Evolutionary conservation across 2,797 vertebrate genomes (phyloP).

Genomic region (Liasis olivaceus): DNA sequence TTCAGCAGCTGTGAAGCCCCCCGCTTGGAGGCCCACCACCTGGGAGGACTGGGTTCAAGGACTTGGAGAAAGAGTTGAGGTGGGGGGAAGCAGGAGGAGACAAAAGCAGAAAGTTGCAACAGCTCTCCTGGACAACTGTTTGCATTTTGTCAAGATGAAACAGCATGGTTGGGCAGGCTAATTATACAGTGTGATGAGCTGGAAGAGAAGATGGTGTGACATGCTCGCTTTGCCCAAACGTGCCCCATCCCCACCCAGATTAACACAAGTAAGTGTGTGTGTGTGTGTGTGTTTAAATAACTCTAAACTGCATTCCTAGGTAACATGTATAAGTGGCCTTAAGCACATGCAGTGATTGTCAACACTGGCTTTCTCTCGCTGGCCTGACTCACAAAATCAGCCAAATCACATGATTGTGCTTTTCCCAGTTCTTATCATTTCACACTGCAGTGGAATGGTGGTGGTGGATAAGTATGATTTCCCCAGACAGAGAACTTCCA

Average conservation of each 20-base stretch:
- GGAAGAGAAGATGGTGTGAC: slow-evolving; percentile 42
- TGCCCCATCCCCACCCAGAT: slow-evolving; percentile 59
- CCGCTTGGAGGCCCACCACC: slow-evolving; percentile 65
- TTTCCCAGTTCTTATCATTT: not conserved
- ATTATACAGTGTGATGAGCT: slow-evolving; percentile 52
- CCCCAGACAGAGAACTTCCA: not conserved
- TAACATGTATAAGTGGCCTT: not conserved
- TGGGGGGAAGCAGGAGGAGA: not conserved
- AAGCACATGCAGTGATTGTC: not conserved
- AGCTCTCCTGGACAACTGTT: not conserved
- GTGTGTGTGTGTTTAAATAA: not conserved
- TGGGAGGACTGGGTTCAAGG: slow-evolving; percentile 42
- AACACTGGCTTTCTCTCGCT: not conserved
- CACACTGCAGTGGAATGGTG: not conserved
- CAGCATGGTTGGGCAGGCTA: not conserved
- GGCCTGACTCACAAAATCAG: not conserved
- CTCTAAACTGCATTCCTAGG: slow-evolving; percentile 31
- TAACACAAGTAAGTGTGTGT: slow-evolving; percentile 20
- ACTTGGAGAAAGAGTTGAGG: not conserved
- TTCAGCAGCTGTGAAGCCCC: slow-evolving; percentile 50
- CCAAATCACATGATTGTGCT: not conserved
- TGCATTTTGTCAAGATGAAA: not conserved
- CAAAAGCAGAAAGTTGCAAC: not conserved
- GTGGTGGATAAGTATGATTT: too few relatives aligned
- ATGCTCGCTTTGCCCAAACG: slow-evolving; percentile 43